Conservation (phyloP, 2,888 invertebrate species). For the Dromius quadrimaculatus region DNA sequence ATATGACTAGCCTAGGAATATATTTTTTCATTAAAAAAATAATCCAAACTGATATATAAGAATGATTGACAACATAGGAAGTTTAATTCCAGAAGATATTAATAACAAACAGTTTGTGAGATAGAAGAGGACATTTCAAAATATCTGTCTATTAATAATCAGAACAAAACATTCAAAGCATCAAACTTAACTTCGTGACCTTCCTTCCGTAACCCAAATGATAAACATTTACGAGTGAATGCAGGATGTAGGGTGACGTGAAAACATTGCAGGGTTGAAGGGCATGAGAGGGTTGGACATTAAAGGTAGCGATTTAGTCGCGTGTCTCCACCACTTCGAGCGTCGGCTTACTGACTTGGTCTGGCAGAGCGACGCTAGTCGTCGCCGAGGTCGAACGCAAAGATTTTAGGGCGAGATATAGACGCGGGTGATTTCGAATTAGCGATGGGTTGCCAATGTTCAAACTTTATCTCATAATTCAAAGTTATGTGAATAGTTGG, state of each 20-base stretch:
- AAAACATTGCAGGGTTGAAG: neutral
- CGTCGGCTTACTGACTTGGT: constrained; percentile 8
- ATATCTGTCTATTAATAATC: too few species aligned
- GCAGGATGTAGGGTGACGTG: neutral
- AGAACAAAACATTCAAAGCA: neutral
- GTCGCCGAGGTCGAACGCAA: constrained; percentile 7
- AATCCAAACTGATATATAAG: too few species aligned
- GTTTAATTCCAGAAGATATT: too few species aligned
- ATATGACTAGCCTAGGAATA: too few species aligned
- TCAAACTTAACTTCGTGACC: constrained; percentile 10
- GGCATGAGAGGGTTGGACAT: neutral
- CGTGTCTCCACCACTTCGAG: constrained; percentile 11
- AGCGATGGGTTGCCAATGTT: neutral
- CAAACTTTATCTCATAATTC: too few species aligned
- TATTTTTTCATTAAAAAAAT: too few species aligned
- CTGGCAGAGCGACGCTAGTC: constrained; percentile 37
- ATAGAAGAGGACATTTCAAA: too few species aligned
- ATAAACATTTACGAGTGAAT: constrained; percentile 18
- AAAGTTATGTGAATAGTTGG: too few species aligned
- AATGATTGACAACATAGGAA: too few species aligned
- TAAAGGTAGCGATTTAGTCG: constrained; percentile 13
- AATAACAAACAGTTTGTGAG: too few species aligned
- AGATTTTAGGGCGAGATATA: neutral
- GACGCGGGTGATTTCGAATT: neutral
- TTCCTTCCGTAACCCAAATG: constrained; percentile 11